Base-by-base conservation (phyloP, 2,797 vertebrate genomes). In the Pipistrellus pipistrellus region DNA sequence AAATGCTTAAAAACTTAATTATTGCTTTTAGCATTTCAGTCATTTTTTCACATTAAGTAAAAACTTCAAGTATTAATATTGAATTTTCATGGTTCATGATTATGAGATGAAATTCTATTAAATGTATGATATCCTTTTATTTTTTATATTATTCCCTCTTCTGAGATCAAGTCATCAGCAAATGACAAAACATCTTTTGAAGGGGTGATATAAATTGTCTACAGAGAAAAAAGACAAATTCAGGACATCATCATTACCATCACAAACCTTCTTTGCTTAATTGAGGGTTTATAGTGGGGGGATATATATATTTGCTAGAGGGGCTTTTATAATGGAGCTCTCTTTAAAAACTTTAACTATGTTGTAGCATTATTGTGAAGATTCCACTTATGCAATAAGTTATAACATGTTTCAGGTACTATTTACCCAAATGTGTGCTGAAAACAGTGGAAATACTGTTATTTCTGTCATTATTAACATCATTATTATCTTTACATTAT, bases 121-220 rank as follows among this genome's bases (percentile, higher is more conserved):
- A 95, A 86, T 66, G 8, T 41, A 48, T 75, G 48, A 94, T 59
- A 90, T 81, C 14, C 32, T 64, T 93, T 38, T 94, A 48, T 30
- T 51, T 92, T 57, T 62, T 62, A 84, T 66, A 90, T 94, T 27
- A 55, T 85, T 95, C 10, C 81, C 23, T 91, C 80, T 83, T 93
- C 72, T 87, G 80, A 92, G 81, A 95, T 93, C 57, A 82, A 41
- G 53, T 75, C 48, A 71, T 78, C 46, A 85, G 57, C 38, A 88
- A 88, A 80, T 8, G 53, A 46, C 4, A 53, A 83, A 80, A 91
- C 32, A 92, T 94, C 25, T 64, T 85, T 85, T 66, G 82, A 83
- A 53, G 90, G 85, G 81, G 64, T 87, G 53, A 72, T 10, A 51
- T 41, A 93, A 88, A 51, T 38, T 46, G 18, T 59, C 44, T 93